These are phyloP conservation scores for Trachemys scripta DNA, from an alignment of 2,113 vertebrate species.

Conservation along the genomic window DNA sequence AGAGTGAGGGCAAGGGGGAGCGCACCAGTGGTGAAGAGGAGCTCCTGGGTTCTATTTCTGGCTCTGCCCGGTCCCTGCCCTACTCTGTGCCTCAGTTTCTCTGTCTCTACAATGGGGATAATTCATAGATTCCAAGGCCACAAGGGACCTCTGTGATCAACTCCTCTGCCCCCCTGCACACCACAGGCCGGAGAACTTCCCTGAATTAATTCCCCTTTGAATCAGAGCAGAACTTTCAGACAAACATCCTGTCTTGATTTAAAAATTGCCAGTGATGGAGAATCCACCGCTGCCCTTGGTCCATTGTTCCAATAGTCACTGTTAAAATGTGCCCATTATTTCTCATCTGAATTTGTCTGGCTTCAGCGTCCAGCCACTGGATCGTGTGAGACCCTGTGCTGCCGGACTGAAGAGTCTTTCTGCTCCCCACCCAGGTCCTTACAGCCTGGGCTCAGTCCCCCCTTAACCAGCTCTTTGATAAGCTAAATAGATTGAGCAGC, in stretches of 20 bases:
- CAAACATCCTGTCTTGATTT: not conserved
- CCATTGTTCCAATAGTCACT: too few species aligned
- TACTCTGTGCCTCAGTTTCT: not conserved
- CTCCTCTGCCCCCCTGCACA: not conserved
- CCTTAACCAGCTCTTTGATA: not conserved
- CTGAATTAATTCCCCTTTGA: not conserved
- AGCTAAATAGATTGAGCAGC: too few species aligned
- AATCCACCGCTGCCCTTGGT: too few species aligned
- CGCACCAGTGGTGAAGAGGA: not conserved
- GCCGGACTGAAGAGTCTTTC: too few species aligned
- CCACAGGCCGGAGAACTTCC: too few species aligned
- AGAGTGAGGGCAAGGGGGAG: not conserved
- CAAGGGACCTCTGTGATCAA: not conserved
- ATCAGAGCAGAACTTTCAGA: not conserved
- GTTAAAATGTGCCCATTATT: too few species aligned
- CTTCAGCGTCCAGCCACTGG: too few species aligned
- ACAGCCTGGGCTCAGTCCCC: not conserved
- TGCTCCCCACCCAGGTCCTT: too few species aligned
- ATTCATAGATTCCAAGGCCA: not conserved
- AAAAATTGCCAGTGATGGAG: not conserved
- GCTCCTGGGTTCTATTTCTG: not conserved
- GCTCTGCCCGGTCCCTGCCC: not conserved
- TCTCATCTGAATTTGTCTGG: not conserved
- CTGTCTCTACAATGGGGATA: not conserved
- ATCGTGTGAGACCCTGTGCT: too few species aligned